Evolutionary conservation across 2,888 invertebrate species (phyloP).

Genomic region (Liodrosophila aerea): DNA sequence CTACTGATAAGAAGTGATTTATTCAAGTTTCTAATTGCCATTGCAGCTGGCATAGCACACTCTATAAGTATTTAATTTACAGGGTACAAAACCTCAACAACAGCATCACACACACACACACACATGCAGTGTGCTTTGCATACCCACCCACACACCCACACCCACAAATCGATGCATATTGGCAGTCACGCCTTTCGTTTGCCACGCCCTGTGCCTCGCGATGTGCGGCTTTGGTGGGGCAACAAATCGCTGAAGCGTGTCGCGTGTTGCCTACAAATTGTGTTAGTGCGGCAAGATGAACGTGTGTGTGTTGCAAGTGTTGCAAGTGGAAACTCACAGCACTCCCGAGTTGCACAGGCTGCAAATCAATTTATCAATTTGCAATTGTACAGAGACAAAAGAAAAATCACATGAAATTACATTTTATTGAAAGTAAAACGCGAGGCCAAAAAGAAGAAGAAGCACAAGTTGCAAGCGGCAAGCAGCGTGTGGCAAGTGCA

Average conservation of each 20-base stretch:
- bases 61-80: too few species aligned
- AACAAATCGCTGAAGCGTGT: conserved; percentile 64
- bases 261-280: conserved; percentile 56
- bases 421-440: conserved; percentile 56
- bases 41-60: too few species aligned
- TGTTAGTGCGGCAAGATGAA: conserved; percentile 25
- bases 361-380: conserved; percentile 76
- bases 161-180: conserved; percentile 10
- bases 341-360: conserved; percentile 29
- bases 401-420: conserved; percentile 67
- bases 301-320: conserved; percentile 17
- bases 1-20: too few species aligned
- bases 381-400: conserved; percentile 63
- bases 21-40: too few species aligned
- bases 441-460: conserved; percentile 16
- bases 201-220: conserved; percentile 4
- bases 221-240: conserved; percentile 39
- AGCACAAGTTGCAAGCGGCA: conserved; percentile 3
- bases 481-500: conserved; percentile 16
- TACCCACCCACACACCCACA: neutral
- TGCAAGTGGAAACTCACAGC: conserved; percentile 24
- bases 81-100: conserved; percentile 24
- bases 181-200: conserved; percentile 11
- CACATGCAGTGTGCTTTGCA: neutral
- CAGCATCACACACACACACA: neutral